A percentile compares a stretch with the other conserved stretches of the same genome.
These are phyloP conservation scores for Dicyrtoma fusca DNA, from an alignment of 2,888 invertebrate genomes.

Conservation along the genomic window DNA sequence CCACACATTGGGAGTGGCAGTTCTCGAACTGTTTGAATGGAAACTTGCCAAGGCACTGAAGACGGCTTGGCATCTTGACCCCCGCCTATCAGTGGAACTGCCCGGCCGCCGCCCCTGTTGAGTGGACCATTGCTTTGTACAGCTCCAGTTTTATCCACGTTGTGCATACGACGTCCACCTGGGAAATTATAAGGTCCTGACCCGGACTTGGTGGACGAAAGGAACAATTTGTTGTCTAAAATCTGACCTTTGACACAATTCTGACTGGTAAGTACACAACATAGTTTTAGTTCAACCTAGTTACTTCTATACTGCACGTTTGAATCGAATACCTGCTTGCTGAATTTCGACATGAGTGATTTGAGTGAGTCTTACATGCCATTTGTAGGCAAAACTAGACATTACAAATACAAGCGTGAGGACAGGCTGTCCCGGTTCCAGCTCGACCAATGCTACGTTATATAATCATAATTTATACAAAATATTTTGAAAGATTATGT, in stretches of 20 bases:
- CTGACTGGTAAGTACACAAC: constrained; percentile 8
- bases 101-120: neutral
- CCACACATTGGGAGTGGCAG: constrained; percentile 18
- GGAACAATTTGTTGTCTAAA: constrained; percentile 25
- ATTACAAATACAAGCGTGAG: constrained; percentile 47
- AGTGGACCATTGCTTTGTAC: neutral
- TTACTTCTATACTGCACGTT: no score
- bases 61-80: constrained; percentile 42
- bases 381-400: constrained; percentile 47
- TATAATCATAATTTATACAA: constrained; percentile 3
- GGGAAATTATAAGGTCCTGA: neutral
- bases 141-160: neutral
- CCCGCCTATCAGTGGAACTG: constrained; percentile 41
- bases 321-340: constrained; percentile 39
- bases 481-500: no score
- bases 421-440: constrained; percentile 43
- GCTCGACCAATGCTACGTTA: constrained; percentile 45
- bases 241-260: constrained; percentile 29
- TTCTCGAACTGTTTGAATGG: constrained; percentile 42
- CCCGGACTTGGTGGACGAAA: neutral
- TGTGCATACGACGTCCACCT: neutral
- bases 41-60: constrained; percentile 48
- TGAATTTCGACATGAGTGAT: constrained; percentile 45
- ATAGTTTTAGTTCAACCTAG: no score
- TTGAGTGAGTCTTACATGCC: constrained; percentile 46